A percentile compares a stretch with the other conserved stretches of the same genome.
Evolutionary conservation across 2,113 vertebrate species (phyloP).

Genomic region (Actenoides lindsayi): DNA sequence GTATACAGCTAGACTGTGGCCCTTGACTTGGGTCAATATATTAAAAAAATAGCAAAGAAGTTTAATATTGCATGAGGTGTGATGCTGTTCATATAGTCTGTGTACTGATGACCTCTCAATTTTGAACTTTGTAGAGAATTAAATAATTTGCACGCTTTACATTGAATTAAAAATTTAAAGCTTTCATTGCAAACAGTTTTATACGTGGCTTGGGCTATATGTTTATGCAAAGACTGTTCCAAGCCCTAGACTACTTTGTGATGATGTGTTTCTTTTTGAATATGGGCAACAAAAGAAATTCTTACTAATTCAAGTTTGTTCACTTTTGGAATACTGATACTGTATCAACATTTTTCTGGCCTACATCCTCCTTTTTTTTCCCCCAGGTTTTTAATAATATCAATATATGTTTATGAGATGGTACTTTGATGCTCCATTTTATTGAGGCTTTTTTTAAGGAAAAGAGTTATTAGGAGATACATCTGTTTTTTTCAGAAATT

Average conservation of each 20-base stretch:
- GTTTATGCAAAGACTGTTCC: neutral
- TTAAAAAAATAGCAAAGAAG: neutral
- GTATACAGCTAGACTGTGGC: neutral
- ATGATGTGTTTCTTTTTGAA: neutral
- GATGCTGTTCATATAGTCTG: neutral
- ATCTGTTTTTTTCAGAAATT: neutral
- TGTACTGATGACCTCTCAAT: neutral
- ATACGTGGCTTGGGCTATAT: neutral
- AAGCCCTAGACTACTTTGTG: neutral
- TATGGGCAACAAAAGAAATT: neutral
- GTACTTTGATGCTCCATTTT: neutral
- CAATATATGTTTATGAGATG: neutral
- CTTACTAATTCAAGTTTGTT: neutral
- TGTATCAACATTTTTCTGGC: neutral
- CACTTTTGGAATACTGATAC: neutral
- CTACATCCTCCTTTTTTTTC: neutral
- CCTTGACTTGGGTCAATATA: neutral
- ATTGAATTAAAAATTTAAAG: neutral
- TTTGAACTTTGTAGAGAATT: neutral
- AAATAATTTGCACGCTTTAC: neutral
- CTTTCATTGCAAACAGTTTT: neutral
- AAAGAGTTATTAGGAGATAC: neutral
- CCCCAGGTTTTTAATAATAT: neutral
- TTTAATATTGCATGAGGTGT: neutral
- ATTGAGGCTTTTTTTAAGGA: neutral